Percentiles rank a stretch among this genome's conserved stretches.
Conservation (phyloP, 2,888 invertebrate genomes). For the Tipula unca region DNA sequence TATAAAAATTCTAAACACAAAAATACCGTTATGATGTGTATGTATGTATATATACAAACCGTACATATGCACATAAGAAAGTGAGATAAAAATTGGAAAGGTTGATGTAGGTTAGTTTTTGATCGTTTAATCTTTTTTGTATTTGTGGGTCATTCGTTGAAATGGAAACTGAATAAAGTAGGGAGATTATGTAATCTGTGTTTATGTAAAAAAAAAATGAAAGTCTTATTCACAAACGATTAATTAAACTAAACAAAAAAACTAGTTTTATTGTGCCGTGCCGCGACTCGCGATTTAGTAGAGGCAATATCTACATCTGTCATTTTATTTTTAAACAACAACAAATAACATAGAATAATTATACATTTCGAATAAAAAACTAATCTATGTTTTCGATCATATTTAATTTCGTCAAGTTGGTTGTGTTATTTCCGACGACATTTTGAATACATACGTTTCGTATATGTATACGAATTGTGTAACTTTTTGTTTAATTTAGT, state of each 20-base stretch:
- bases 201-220: neutral
- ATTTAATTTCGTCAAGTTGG: neutral
- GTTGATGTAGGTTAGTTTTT: neutral
- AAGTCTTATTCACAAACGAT: neutral
- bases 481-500: neutral
- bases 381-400: neutral
- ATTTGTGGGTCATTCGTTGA: conserved; percentile 8
- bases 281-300: neutral
- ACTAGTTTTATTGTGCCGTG: neutral
- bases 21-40: neutral
- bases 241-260: neutral
- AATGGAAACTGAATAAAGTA: neutral
- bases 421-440: neutral
- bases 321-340: neutral
- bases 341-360: neutral
- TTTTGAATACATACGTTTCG: neutral
- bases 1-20: neutral
- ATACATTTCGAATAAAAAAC: neutral
- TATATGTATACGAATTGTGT: neutral
- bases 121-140: neutral
- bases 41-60: neutral
- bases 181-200: neutral
- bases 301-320: neutral
- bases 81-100: neutral
- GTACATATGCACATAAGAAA: neutral